phyloP scores from a whole-genome alignment of 1,140 invertebrate species.

The Parapsyche elsis region DNA sequence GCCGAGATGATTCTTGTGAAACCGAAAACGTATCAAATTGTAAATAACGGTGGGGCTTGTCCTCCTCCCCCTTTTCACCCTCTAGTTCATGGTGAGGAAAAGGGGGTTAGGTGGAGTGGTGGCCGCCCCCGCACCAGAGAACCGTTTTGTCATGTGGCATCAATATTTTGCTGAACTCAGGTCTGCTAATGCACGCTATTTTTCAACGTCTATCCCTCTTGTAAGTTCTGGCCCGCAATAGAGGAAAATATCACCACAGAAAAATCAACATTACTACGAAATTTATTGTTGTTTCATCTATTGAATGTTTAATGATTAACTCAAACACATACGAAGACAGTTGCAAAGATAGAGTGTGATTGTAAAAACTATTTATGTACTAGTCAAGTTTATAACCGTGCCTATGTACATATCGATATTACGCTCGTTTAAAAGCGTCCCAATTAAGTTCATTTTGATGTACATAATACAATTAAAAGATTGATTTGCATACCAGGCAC shows the following conservation, averaged over 20 bases:
- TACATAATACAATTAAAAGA: too few relatives aligned
- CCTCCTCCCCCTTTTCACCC: background rate
- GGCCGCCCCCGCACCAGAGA: constrained; percentile 41
- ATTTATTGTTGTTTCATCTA: too few relatives aligned
- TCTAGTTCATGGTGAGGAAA: background rate
- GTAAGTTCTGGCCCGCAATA: constrained; percentile 10
- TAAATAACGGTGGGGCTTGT: constrained; percentile 33
- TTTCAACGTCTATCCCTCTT: constrained; percentile 53
- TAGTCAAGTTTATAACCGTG: too few relatives aligned
- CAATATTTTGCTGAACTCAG: constrained; percentile 56
- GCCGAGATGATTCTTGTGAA: constrained; percentile 22
- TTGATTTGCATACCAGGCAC: too few relatives aligned
- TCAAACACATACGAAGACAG: too few relatives aligned
- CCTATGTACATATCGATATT: too few relatives aligned
- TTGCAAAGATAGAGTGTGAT: too few relatives aligned
- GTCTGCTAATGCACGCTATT: constrained; percentile 55
- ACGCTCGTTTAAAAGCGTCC: too few relatives aligned
- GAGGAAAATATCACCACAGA: background rate
- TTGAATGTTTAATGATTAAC: too few relatives aligned
- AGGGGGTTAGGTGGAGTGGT: background rate
- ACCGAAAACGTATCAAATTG: constrained; percentile 45
- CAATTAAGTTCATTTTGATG: too few relatives aligned
- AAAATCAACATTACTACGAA: background rate
- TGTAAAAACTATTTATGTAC: too few relatives aligned
- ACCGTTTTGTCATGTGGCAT: constrained; percentile 56